Percentiles rank a stretch among this genome's conserved stretches.
These are phyloP conservation scores for Bufo bufo DNA, from an alignment of 2,113 vertebrate genomes.

Conservation along the genomic window DNA sequence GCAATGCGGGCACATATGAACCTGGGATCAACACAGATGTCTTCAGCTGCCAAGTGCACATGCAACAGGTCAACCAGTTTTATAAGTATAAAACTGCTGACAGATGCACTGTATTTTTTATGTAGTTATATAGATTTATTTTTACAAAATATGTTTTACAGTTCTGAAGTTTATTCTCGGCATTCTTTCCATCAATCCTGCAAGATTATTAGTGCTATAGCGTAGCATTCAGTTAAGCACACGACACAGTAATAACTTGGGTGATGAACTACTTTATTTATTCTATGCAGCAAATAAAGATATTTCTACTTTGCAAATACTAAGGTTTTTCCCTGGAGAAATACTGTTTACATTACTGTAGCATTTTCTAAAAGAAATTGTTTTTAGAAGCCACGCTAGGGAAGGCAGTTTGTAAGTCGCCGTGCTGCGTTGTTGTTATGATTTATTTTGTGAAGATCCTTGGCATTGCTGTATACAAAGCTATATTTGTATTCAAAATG, in stretches of 20 bases:
- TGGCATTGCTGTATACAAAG: conserved; percentile 6
- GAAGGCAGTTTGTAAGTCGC: conserved; percentile 37
- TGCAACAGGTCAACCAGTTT: no score
- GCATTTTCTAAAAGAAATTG: conserved; percentile 36
- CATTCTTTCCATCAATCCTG: background rate
- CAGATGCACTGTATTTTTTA: background rate
- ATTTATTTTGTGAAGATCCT: conserved; percentile 33
- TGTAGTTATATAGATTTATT: background rate
- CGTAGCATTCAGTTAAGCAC: background rate
- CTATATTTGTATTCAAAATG: conserved; percentile 16
- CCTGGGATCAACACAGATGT: no score
- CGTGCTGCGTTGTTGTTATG: conserved; percentile 26
- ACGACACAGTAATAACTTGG: background rate
- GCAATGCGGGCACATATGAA: no score
- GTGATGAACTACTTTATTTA: conserved; percentile 25
- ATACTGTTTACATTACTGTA: conserved; percentile 38
- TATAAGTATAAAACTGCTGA: no score
- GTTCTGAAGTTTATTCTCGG: background rate
- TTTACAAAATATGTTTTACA: background rate
- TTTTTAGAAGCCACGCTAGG: conserved; percentile 32
- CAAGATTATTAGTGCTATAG: background rate
- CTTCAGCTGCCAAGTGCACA: no score
- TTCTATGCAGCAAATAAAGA: conserved; percentile 38
- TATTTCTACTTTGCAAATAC: conserved; percentile 12
- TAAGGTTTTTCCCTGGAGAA: conserved; percentile 27